Conservation (phyloP, 2,113 vertebrate genomes). For the Apus apus region DNA sequence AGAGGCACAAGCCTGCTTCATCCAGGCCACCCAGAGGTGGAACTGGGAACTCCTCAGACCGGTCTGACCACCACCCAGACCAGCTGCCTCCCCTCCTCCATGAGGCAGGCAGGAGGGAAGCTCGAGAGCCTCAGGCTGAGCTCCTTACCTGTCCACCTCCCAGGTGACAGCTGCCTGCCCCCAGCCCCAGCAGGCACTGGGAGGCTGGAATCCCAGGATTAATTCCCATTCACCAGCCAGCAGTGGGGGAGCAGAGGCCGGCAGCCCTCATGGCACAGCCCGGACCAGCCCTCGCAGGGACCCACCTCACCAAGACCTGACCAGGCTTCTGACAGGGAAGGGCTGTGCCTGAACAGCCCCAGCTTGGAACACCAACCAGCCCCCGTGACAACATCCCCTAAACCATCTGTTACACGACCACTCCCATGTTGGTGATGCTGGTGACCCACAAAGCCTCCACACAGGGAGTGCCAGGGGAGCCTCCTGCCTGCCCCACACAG, state of each 20-base stretch:
- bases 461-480: not conserved
- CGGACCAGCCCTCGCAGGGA: too few species aligned
- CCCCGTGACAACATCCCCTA: not conserved
- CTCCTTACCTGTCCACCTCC: too few species aligned
- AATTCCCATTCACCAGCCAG: too few species aligned
- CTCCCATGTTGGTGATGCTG: not conserved
- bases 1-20: not conserved
- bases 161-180: too few species aligned
- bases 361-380: not conserved
- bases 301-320: rapidly evolving
- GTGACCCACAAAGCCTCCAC: not conserved
- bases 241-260: too few species aligned
- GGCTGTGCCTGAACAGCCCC: not conserved
- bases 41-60: not conserved
- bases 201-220: too few species aligned
- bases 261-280: not conserved
- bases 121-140: too few species aligned
- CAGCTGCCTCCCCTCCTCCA: too few species aligned
- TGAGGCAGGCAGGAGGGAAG: too few species aligned
- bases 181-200: too few species aligned
- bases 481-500: not conserved
- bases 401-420: not conserved
- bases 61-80: too few species aligned
- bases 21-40: not conserved
- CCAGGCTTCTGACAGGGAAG: not conserved